Percentiles rank a stretch among this genome's conserved stretches.
phyloP scores from a whole-genome alignment of 2,888 invertebrate genomes.

The Perizoma flavofasciatum region DNA sequence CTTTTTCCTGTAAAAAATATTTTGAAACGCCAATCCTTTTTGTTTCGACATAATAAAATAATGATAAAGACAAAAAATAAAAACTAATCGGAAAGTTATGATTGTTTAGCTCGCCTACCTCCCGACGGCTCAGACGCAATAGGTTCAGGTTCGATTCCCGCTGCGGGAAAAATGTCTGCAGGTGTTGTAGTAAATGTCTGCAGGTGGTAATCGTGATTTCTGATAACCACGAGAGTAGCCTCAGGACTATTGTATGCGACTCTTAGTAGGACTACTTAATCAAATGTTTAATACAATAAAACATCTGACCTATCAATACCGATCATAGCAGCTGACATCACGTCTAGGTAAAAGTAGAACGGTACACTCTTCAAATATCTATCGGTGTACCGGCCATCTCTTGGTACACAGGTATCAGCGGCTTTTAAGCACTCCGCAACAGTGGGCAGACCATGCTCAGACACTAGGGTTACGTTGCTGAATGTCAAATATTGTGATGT shows the following conservation, averaged over 20 bases:
- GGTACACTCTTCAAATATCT: conserved; percentile 83
- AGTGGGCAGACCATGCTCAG: conserved; percentile 85
- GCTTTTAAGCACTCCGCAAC: conserved; percentile 66
- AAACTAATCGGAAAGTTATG: not conserved
- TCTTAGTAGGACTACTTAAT: no score
- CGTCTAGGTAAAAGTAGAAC: conserved; percentile 86
- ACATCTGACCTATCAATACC: conserved; percentile 80
- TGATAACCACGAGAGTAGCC: no score
- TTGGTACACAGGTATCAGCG: conserved; percentile 78
- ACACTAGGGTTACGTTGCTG: conserved; percentile 88
- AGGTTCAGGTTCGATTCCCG: no score
- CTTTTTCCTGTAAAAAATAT: conserved; percentile 66
- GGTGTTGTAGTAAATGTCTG: no score
- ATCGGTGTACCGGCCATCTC: conserved; percentile 79
- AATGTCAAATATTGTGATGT: conserved; percentile 82
- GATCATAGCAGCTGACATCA: conserved; percentile 84
- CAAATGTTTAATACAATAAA: no score
- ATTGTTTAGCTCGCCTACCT: no score
- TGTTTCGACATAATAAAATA: not conserved
- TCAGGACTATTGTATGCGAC: no score
- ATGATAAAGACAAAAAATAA: no score
- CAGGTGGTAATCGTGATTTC: no score
- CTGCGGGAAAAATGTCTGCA: no score
- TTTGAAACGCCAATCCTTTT: not conserved
- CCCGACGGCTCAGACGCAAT: no score